Evolutionary conservation across 2,113 vertebrate species (phyloP).

Genomic region (Phoxinus phoxinus): DNA sequence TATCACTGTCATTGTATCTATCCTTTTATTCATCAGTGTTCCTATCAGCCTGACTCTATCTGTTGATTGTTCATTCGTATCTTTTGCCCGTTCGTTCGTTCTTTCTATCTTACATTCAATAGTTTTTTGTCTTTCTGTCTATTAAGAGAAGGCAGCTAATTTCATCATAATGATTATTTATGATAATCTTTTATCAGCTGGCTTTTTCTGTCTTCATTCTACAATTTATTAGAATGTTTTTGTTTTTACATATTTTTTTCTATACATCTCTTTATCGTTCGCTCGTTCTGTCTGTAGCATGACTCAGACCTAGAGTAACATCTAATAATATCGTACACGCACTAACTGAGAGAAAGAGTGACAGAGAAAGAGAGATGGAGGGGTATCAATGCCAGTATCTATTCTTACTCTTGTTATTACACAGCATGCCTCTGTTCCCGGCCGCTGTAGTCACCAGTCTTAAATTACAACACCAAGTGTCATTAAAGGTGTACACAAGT

Average conservation of each 20-base stretch:
- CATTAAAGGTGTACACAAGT: constrained; percentile 1
- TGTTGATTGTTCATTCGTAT: neutral
- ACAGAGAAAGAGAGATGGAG: constrained; percentile 17
- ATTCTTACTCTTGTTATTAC: constrained; percentile 34
- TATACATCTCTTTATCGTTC: neutral
- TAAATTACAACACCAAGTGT: constrained; percentile 9
- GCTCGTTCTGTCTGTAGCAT: constrained; percentile 29
- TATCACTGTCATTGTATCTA: neutral
- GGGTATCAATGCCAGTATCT: constrained; percentile 11
- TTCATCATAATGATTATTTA: no score
- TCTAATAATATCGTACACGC: constrained; percentile 51
- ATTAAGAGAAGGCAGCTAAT: neutral
- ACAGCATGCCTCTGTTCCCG: constrained; percentile 25
- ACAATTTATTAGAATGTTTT: neutral
- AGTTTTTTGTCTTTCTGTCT: neutral
- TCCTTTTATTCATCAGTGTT: neutral
- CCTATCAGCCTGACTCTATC: neutral
- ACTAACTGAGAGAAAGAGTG: constrained; percentile 17
- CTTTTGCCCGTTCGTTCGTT: neutral
- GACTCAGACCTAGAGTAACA: constrained; percentile 50
- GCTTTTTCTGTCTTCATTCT: neutral
- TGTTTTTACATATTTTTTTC: neutral
- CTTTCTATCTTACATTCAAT: neutral
- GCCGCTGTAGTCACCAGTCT: neutral
- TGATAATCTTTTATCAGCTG: neutral